These are phyloP conservation scores for Carcinoscorpius rotundicauda DNA, from an alignment of 1,140 invertebrate genomes.

Conservation along the genomic window DNA sequence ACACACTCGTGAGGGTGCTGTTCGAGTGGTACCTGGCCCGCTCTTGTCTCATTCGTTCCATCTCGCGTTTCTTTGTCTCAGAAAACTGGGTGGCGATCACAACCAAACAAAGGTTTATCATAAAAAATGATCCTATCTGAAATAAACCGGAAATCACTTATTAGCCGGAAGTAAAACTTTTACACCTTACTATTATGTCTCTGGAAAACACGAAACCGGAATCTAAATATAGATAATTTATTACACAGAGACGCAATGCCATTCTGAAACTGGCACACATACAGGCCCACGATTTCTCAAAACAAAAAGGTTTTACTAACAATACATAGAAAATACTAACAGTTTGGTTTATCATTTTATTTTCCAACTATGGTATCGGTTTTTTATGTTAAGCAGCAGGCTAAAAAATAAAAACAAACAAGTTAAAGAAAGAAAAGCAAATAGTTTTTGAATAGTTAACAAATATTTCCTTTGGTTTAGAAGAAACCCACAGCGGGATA, in stretches of 20 bases:
- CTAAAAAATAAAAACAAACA: too few species aligned
- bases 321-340: too few species aligned
- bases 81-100: conserved; percentile 99
- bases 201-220: too few species aligned
- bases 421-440: background rate
- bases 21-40: conserved; percentile 90
- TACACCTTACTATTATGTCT: background rate
- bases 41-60: conserved; percentile 96
- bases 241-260: too few species aligned
- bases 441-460: background rate
- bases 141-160: conserved; percentile 29
- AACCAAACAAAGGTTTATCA: conserved; percentile 99
- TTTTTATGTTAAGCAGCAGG: too few species aligned
- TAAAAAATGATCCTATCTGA: conserved; percentile 99
- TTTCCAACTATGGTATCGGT: too few species aligned
- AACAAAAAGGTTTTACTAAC: too few species aligned
- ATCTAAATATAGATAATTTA: too few species aligned
- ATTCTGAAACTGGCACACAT: too few species aligned
- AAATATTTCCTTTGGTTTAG: background rate
- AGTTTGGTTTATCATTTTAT: too few species aligned
- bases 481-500: background rate
- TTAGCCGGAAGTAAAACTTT: conserved; percentile 6
- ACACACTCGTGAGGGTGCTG: conserved; percentile 81
- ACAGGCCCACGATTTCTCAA: too few species aligned
- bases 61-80: conserved; percentile 98